phyloP scores from a whole-genome alignment of 2,113 vertebrate species.

The Ciconia maguari region DNA sequence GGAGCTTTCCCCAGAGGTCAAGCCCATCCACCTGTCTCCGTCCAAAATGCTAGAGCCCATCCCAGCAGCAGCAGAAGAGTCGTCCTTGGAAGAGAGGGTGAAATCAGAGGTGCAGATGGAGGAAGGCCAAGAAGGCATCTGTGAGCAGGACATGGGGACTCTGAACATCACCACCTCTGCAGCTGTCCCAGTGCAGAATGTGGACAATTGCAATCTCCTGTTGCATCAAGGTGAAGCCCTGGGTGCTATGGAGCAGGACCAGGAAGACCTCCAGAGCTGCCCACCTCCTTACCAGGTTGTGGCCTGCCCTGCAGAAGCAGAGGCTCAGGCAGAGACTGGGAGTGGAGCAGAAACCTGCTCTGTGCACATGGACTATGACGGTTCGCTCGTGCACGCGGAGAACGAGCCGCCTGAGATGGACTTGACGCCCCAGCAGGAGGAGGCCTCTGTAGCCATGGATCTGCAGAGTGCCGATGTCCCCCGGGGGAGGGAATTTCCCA shows the following conservation, averaged over 20 bases:
- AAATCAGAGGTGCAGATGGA: conserved; percentile 76
- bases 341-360: conserved; percentile 47
- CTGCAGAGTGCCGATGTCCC: conserved; percentile 9
- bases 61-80: conserved; percentile 49
- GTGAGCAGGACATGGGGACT: conserved; percentile 54
- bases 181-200: conserved; percentile 40
- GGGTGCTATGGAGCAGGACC: conserved; percentile 69
- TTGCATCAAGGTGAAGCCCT: conserved; percentile 62
- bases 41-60: conserved; percentile 76
- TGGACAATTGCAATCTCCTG: conserved; percentile 34
- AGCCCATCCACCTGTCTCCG: conserved; percentile 79
- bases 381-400: neutral
- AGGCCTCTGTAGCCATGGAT: conserved; percentile 55
- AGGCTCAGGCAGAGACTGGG: neutral
- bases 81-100: conserved; percentile 68
- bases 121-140: conserved; percentile 59
- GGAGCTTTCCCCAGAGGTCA: conserved; percentile 78
- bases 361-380: conserved; percentile 57
- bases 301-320: conserved; percentile 56
- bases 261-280: conserved; percentile 64
- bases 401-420: neutral
- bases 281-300: conserved; percentile 68
- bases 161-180: conserved; percentile 42
- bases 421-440: conserved; percentile 70
- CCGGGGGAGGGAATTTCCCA: conserved; percentile 25